A percentile compares a stretch with the other conserved stretches of the same genome.
These are phyloP conservation scores for Piezodorus guildinii DNA, from an alignment of 1,140 invertebrate genomes.

Conservation along the genomic window DNA sequence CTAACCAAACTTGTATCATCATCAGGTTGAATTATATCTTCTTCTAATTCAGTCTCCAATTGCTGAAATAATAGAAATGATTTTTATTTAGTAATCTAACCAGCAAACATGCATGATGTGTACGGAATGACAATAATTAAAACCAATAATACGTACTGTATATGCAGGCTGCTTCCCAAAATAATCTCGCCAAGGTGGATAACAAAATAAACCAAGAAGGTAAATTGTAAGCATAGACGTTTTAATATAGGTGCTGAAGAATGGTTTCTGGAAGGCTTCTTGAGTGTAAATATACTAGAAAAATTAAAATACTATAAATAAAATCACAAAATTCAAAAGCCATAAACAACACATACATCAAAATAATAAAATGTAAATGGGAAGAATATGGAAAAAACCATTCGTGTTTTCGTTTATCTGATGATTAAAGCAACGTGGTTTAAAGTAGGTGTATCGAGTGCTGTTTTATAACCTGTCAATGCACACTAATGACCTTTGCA, in stretches of 20 bases:
- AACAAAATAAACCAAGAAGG: constrained; percentile 66
- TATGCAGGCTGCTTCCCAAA: constrained; percentile 55
- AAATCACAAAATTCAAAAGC: neutral
- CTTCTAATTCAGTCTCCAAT: constrained; percentile 52
- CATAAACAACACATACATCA: neutral
- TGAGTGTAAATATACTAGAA: constrained; percentile 72
- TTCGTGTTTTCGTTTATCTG: too few species aligned
- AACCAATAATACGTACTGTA: constrained; percentile 36
- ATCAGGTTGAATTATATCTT: constrained; percentile 52
- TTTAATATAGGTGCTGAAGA: constrained; percentile 80
- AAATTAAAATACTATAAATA: neutral
- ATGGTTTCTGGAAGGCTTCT: constrained; percentile 70
- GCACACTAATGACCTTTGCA: too few species aligned
- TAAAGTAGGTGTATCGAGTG: too few species aligned
- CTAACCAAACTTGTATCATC: constrained; percentile 44
- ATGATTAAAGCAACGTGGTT: too few species aligned
- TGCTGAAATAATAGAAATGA: constrained; percentile 38
- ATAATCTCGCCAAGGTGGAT: constrained; percentile 68
- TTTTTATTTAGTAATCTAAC: neutral
- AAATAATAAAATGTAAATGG: too few species aligned
- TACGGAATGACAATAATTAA: constrained; percentile 5
- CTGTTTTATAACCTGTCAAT: too few species aligned
- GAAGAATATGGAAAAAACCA: too few species aligned
- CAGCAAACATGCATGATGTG: neutral
- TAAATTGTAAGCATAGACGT: constrained; percentile 80